phyloP scores from a whole-genome alignment of 2,888 invertebrate genomes.

The Megastigmus dorsalis region DNA sequence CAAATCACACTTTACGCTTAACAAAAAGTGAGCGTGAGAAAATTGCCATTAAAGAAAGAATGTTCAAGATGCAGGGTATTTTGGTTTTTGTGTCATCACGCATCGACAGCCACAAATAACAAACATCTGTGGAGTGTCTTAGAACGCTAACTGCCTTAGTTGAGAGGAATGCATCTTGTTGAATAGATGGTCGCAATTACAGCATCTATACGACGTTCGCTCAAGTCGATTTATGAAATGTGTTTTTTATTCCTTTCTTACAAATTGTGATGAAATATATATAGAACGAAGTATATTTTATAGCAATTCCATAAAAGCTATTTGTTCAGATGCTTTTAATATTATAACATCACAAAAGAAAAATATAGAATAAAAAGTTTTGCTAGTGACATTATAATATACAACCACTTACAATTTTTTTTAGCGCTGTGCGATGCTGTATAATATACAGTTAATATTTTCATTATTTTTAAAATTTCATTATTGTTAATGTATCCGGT shows the following conservation, averaged over 20 bases:
- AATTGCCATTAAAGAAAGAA: too few relatives aligned
- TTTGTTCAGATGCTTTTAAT: too few relatives aligned
- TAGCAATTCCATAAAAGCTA: too few relatives aligned
- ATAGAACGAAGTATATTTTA: neutral
- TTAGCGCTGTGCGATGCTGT: neutral
- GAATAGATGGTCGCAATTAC: constrained; percentile 23
- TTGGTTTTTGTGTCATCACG: too few relatives aligned
- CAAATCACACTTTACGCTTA: too few relatives aligned
- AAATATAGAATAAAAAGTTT: too few relatives aligned
- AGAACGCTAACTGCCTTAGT: neutral
- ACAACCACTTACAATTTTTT: too few relatives aligned
- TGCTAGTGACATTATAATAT: too few relatives aligned
- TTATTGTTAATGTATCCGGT: neutral
- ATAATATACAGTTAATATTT: neutral
- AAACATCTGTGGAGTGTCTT: neutral
- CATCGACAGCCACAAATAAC: neutral
- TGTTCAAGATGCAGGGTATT: too few relatives aligned
- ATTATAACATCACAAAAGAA: neutral
- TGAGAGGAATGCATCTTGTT: neutral
- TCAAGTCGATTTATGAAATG: too few relatives aligned
- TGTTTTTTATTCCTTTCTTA: too few relatives aligned
- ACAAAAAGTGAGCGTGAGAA: neutral
- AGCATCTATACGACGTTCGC: neutral
- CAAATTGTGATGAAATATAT: neutral
- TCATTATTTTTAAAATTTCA: neutral